phyloP scores from a whole-genome alignment of 1,140 invertebrate species.

The Chionoecetes opilio region DNA sequence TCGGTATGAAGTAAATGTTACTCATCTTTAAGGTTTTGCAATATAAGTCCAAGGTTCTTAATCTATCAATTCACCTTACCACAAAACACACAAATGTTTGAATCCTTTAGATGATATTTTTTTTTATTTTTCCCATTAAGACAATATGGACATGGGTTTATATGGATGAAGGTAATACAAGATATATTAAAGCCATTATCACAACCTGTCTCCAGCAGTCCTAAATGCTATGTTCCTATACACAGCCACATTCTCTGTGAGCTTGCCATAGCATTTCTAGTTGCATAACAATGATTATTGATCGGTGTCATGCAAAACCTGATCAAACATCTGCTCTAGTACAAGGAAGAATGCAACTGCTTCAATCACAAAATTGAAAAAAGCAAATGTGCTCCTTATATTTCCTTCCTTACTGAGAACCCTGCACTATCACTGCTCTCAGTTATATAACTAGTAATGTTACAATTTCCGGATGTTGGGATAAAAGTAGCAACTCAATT shows the following conservation, averaged over 20 bases:
- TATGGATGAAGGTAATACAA: not conserved
- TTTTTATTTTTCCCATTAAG: not conserved
- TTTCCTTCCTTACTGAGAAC: not conserved
- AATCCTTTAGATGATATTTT: not conserved
- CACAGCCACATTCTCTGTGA: not conserved
- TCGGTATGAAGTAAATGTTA: too few relatives aligned
- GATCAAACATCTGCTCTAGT: not conserved
- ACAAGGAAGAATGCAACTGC: not conserved
- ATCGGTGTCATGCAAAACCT: not conserved
- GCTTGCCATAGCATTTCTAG: not conserved
- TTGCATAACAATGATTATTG: not conserved
- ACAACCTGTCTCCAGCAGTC: conserved; percentile 2
- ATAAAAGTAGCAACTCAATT: not conserved
- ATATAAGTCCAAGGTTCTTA: not conserved
- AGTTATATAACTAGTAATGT: not conserved
- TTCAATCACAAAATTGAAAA: too few relatives aligned
- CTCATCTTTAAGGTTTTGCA: too few relatives aligned
- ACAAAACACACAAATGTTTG: not conserved
- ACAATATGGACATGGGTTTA: not conserved
- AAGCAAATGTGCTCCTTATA: not conserved
- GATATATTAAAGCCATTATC: conserved; percentile 31
- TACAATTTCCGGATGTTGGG: not conserved
- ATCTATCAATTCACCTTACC: not conserved
- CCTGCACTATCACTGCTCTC: not conserved
- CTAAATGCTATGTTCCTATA: not conserved